phyloP scores from a whole-genome alignment of 2,797 vertebrate genomes.

The Enteromius fasciolatus region DNA sequence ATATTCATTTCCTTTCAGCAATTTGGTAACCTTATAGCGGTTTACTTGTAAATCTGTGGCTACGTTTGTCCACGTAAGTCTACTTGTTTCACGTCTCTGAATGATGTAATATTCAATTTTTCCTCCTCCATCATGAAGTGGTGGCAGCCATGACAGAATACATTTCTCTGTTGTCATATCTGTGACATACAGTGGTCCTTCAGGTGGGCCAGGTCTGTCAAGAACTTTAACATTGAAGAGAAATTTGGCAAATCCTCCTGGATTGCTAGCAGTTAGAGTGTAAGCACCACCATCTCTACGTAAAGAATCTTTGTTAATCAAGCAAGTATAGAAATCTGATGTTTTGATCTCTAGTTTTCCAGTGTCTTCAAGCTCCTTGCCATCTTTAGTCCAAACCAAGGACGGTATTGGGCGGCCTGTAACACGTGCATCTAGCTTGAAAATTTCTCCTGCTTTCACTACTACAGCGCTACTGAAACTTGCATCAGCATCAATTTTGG shows the following conservation, averaged over 20 bases:
- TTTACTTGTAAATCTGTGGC: conserved; percentile 91
- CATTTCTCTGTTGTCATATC: conserved; percentile 95
- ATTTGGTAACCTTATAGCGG: conserved; percentile 94
- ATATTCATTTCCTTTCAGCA: conserved; percentile 97
- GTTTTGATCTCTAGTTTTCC: conserved; percentile 93
- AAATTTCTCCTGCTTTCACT: conserved; percentile 95
- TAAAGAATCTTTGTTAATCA: conserved; percentile 91
- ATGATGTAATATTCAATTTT: conserved; percentile 95
- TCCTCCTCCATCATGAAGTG: conserved; percentile 93
- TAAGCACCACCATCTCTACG: conserved; percentile 91
- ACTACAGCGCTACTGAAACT: conserved; percentile 88
- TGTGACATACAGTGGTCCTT: conserved; percentile 86
- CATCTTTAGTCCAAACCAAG: conserved; percentile 94
- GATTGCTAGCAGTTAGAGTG: conserved; percentile 92
- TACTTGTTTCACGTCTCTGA: conserved; percentile 96
- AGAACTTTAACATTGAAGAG: conserved; percentile 95
- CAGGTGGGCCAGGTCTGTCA: conserved; percentile 95
- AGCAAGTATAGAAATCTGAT: conserved; percentile 89
- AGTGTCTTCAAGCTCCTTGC: conserved; percentile 92
- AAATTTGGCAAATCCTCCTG: conserved; percentile 96
- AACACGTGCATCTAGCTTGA: conserved; percentile 91
- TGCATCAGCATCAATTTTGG: conserved; percentile 89
- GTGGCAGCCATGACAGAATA: conserved; percentile 94
- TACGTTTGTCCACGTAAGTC: conserved; percentile 96
- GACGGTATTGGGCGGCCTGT: conserved; percentile 91